A percentile compares a stretch with the other conserved stretches of the same genome.
These are phyloP conservation scores for Cherax quadricarinatus DNA, from an alignment of 1,140 invertebrate genomes.

Conservation along the genomic window DNA sequence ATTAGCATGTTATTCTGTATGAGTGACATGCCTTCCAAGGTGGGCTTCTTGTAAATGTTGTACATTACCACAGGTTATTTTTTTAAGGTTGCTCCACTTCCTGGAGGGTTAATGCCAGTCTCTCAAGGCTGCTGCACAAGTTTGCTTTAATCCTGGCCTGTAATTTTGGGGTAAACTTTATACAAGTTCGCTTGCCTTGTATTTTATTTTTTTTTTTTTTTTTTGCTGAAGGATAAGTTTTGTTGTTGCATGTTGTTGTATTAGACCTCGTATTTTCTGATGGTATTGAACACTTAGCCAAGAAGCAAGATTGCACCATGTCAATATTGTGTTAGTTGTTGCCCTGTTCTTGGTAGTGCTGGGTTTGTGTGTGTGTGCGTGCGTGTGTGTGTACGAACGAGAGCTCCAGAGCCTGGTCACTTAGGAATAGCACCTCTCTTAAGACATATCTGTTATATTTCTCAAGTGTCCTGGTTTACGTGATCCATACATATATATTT, in stretches of 20 bases:
- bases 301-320: constrained; percentile 47
- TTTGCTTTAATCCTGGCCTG: constrained; percentile 34
- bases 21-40: not conserved
- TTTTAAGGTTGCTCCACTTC: not conserved
- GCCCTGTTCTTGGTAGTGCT: constrained; percentile 56
- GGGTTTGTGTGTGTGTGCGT: constrained; percentile 58
- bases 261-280: constrained; percentile 38
- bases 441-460: constrained; percentile 44
- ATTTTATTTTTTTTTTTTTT: not conserved
- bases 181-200: constrained; percentile 61
- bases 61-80: not conserved
- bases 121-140: constrained; percentile 28
- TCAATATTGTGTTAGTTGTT: constrained; percentile 54
- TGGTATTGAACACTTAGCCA: constrained; percentile 48
- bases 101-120: constrained; percentile 23
- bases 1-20: not conserved
- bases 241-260: constrained; percentile 66
- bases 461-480: constrained; percentile 52
- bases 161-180: constrained; percentile 42
- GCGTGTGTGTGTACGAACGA: constrained; percentile 37
- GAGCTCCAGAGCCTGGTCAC: constrained; percentile 56
- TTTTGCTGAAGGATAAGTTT: constrained; percentile 53
- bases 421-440: constrained; percentile 50
- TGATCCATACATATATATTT: constrained; percentile 72
- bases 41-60: constrained; percentile 2